Evolutionary conservation across 2,888 invertebrate genomes (phyloP), one percentile per base, ranked within the genome.

Genomic region (Agrotis ipsilon): DNA sequence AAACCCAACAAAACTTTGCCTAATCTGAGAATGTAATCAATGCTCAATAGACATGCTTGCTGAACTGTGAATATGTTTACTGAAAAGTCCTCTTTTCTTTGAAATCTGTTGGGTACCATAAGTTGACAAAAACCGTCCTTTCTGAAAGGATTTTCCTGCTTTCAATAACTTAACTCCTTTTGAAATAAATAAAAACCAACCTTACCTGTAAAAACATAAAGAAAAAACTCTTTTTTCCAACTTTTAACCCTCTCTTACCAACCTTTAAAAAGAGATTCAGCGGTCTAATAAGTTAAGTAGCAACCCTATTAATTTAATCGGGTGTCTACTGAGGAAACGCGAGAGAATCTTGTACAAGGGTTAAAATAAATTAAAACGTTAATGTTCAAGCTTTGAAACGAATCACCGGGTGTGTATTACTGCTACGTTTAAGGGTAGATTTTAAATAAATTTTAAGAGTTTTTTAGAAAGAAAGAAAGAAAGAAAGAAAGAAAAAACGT

Each of bases 341-440:
- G 65, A 72, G 64, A 52, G 63, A 76, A 81, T 78, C 81, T 84
- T 84, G 68, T 78, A 72, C 60, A 82, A 79, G 78, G 75, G 78
- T 78, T 78, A 75, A 84, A 79, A 82, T 82, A 86, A 81, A 84
- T 86, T 81, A 78, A 75, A 86, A 70, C 58, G 72, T 68, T 79
- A 62, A 55, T 39, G 55, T 55, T 55, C 32, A 55, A 69, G 75
- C 83, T 80, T 72, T 75, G 66, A 75, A 81, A 81, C 73, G 65
- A 77, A 81, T 81, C 81, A 66, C 57, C 43, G 66, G 59, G 65
- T 73, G 69, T 77, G 68, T 75, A 75, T 70, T 76, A 69, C 65
- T 72, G 51, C 45, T 21, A 67, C 32, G 49, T 13, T 68, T 51
- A 72, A 32, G 57, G 73, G 67, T 68, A 65, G 21, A 45, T 68